These are phyloP conservation scores for Aphaenogaster ashmeadi DNA, from an alignment of 1,140 invertebrate genomes.

Conservation along the genomic window DNA sequence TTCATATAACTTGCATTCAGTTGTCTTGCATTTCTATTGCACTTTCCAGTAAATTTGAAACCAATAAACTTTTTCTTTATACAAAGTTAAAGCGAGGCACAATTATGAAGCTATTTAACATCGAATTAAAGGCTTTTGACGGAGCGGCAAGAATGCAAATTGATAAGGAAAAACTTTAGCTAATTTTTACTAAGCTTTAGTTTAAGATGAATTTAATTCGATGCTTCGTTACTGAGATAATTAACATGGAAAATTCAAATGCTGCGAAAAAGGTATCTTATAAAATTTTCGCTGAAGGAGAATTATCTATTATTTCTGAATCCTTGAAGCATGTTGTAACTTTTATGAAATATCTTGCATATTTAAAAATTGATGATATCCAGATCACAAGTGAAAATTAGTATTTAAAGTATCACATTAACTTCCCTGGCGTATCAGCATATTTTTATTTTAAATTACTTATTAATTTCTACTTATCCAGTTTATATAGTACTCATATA, in stretches of 20 bases:
- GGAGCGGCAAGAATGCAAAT: constrained; percentile 49
- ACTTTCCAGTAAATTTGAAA: constrained; percentile 33
- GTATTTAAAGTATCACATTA: not conserved
- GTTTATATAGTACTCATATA: not conserved
- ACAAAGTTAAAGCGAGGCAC: constrained; percentile 16
- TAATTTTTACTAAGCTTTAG: constrained; percentile 51
- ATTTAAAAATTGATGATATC: constrained; percentile 1
- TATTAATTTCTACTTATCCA: not conserved
- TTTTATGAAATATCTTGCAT: constrained; percentile 14
- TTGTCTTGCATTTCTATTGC: not conserved
- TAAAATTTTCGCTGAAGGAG: constrained; percentile 11
- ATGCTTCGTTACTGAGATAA: constrained; percentile 46
- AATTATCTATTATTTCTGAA: constrained; percentile 7
- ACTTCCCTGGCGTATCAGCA: not conserved
- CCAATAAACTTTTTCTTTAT: constrained; percentile 24
- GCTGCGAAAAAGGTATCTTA: constrained; percentile 15
- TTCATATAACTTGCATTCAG: not conserved
- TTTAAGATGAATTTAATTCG: constrained; percentile 49
- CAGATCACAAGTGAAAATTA: not conserved
- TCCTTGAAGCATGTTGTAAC: constrained; percentile 8
- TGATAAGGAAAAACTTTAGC: constrained; percentile 36
- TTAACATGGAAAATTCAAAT: constrained; percentile 44
- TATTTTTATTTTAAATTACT: not conserved
- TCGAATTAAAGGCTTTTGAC: constrained; percentile 47
- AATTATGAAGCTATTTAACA: constrained; percentile 52